Percentiles rank a stretch among this genome's conserved stretches.
These are phyloP conservation scores for Melinopterus prodromus DNA, from an alignment of 2,888 invertebrate species.

Conservation along the genomic window DNA sequence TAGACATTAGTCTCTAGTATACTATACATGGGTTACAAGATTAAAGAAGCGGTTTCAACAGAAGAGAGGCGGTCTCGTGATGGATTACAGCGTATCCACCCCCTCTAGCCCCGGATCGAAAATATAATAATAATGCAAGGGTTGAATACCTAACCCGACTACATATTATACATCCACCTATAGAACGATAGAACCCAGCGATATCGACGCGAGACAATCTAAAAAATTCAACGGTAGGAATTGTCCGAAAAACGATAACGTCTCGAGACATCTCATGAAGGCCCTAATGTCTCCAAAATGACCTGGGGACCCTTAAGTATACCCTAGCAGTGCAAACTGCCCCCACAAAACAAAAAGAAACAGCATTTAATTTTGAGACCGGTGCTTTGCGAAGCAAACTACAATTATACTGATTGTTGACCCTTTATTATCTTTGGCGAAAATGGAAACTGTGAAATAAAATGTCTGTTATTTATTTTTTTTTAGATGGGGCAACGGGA, in stretches of 20 bases:
- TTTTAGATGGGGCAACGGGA: background rate
- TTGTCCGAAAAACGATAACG: background rate
- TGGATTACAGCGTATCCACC: slow-evolving; percentile 4
- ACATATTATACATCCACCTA: background rate
- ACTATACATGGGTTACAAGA: background rate
- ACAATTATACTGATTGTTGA: background rate
- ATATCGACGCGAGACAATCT: background rate
- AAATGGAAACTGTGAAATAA: background rate
- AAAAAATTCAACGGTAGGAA: background rate
- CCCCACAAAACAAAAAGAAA: background rate
- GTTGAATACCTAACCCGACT: background rate
- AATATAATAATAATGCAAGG: background rate
- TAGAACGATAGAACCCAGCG: background rate
- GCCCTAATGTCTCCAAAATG: background rate
- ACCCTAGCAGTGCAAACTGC: background rate
- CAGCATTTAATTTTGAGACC: background rate
- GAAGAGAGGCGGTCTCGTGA: background rate
- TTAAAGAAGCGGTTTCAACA: background rate
- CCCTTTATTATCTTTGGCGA: background rate
- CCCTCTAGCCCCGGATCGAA: background rate
- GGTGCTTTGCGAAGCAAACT: too few relatives aligned
- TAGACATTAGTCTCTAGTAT: background rate
- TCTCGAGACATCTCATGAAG: background rate
- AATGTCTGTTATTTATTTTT: slow-evolving; percentile 29
- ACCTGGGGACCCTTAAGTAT: background rate